Evolutionary conservation across 1,140 invertebrate species (phyloP).

Genomic region (Pseudobourletiella spinata): DNA sequence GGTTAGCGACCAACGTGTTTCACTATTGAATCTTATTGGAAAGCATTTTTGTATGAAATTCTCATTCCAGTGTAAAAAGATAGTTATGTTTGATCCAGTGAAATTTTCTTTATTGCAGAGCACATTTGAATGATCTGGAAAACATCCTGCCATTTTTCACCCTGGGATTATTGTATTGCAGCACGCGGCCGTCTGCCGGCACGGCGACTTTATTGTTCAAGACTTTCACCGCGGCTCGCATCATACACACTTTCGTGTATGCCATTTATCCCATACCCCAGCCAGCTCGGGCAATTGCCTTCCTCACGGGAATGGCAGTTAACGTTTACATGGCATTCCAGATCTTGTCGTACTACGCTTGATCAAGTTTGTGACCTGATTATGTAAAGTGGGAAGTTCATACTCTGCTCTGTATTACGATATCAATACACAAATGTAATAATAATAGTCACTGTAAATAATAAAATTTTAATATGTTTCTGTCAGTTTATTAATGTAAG

Average conservation of each 20-base stretch:
- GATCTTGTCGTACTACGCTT: slow-evolving; percentile 10
- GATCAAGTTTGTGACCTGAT: too few species aligned
- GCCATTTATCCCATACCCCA: slow-evolving; percentile 46
- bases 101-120: slow-evolving; percentile 41
- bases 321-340: slow-evolving; percentile 47
- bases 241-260: slow-evolving; percentile 54
- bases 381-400: too few species aligned
- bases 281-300: slow-evolving; percentile 50
- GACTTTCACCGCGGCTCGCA: slow-evolving; percentile 48
- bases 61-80: neutral
- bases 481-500: too few species aligned
- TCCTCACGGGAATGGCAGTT: slow-evolving; percentile 43
- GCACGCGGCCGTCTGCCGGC: slow-evolving; percentile 47
- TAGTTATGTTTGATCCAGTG: neutral
- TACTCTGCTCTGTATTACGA: too few species aligned
- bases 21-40: too few species aligned
- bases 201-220: slow-evolving; percentile 52
- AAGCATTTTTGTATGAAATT: too few species aligned
- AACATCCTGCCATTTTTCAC: slow-evolving; percentile 56
- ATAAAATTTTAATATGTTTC: too few species aligned
- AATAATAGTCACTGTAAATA: too few species aligned
- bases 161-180: slow-evolving; percentile 51
- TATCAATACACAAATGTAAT: too few species aligned
- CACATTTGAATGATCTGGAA: slow-evolving; percentile 60
- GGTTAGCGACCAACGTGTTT: too few species aligned